Conservation (phyloP, 2,797 vertebrate species). For the Acanthis flammea region DNA sequence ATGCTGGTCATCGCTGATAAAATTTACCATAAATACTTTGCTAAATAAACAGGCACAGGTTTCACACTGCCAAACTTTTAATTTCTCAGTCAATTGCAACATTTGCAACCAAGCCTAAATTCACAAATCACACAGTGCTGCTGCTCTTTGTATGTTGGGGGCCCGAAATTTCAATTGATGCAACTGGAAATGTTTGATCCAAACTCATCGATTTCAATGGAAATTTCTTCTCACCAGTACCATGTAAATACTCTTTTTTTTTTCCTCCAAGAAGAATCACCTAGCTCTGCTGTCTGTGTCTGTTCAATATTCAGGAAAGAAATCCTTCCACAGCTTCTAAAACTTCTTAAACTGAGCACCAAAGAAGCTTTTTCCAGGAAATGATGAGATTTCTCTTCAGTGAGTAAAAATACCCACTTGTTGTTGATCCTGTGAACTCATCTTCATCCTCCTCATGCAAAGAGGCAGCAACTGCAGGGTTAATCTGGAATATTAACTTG, state of each 20-base stretch:
- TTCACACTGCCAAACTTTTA: background rate
- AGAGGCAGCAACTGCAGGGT: conserved; percentile 41
- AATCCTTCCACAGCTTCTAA: background rate
- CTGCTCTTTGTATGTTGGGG: fast-evolving
- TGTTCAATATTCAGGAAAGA: background rate
- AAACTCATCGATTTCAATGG: background rate
- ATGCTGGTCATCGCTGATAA: background rate
- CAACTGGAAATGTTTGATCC: background rate
- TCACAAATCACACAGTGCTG: background rate
- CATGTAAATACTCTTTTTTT: background rate
- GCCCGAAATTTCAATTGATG: background rate
- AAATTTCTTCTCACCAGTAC: background rate
- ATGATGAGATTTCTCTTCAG: background rate
- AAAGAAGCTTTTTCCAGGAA: background rate
- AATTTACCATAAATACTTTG: background rate
- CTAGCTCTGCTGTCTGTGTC: background rate
- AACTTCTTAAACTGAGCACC: background rate
- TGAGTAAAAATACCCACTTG: background rate
- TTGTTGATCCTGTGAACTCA: background rate
- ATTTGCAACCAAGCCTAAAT: background rate
- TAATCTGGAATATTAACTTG: conserved; percentile 70
- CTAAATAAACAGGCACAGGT: background rate
- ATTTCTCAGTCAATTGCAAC: background rate
- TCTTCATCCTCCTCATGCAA: background rate
- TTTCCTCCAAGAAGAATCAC: background rate